Conservation (phyloP, 1,140 invertebrate genomes). For the Subanguina moxae region DNA sequence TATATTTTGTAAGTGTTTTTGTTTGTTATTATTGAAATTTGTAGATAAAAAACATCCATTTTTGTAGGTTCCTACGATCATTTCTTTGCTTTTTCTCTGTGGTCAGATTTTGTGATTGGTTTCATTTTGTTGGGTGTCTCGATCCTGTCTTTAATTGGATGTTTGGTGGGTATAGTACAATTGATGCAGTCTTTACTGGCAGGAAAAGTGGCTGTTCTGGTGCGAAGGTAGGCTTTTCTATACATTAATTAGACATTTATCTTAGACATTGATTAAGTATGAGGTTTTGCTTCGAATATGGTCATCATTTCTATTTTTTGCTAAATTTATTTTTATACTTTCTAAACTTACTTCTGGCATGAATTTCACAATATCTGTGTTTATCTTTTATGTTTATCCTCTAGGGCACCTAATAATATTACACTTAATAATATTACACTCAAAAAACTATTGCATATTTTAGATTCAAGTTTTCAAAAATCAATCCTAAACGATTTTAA, state of each 20-base stretch:
- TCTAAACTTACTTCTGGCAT: too few species aligned
- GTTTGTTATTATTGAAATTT: not conserved
- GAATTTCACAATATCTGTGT: too few species aligned
- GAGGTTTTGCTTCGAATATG: too few species aligned
- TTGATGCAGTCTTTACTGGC: slow-evolving; percentile 62
- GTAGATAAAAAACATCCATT: not conserved
- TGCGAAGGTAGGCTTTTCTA: slow-evolving; percentile 62
- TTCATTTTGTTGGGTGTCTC: slow-evolving; percentile 63
- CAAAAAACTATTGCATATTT: too few species aligned
- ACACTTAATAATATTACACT: too few species aligned
- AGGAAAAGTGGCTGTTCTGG: slow-evolving; percentile 42
- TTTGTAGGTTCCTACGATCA: slow-evolving; percentile 52
- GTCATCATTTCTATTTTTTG: too few species aligned
- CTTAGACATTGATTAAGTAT: too few species aligned
- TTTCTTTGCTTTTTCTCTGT: slow-evolving; percentile 45
- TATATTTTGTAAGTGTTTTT: not conserved
- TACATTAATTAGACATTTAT: too few species aligned
- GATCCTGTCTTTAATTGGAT: slow-evolving; percentile 63
- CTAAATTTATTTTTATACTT: not conserved
- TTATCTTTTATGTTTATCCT: too few species aligned
- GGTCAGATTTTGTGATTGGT: slow-evolving; percentile 62
- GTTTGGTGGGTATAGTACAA: slow-evolving; percentile 66
- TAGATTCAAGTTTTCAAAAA: too few species aligned
- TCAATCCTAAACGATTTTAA: not conserved
- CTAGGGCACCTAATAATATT: too few species aligned